Percentiles rank a stretch among this genome's conserved stretches.
Conservation (phyloP, 2,113 vertebrate genomes). For the Larimichthys polyactis region DNA sequence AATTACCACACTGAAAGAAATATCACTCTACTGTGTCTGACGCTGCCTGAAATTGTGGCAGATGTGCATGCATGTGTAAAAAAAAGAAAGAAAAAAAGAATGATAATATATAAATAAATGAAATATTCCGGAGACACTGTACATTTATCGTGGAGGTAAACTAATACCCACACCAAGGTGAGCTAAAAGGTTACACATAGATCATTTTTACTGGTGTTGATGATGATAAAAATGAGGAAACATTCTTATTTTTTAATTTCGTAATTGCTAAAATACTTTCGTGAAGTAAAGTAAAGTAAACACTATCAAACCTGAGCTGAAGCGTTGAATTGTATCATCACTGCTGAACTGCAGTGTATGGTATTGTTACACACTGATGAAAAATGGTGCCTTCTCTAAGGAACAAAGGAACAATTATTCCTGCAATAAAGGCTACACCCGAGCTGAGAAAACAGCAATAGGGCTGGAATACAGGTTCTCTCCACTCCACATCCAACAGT, state of each 20-base stretch:
- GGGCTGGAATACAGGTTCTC: constrained; percentile 15
- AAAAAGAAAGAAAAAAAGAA: not conserved
- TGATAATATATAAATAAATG: no score
- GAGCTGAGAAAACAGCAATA: constrained; percentile 64
- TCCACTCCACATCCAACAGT: constrained; percentile 26
- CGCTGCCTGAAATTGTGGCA: not conserved
- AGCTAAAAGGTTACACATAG: no score
- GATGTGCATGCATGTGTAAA: not conserved
- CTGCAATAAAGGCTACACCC: constrained; percentile 42
- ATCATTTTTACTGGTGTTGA: not conserved
- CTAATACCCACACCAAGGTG: no score
- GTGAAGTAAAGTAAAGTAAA: not conserved
- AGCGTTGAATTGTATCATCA: not conserved
- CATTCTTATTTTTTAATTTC: not conserved
- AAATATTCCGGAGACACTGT: no score
- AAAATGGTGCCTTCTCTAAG: constrained; percentile 51
- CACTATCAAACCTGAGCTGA: not conserved
- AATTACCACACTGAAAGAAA: not conserved
- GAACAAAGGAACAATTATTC: constrained; percentile 69
- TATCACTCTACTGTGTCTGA: not conserved
- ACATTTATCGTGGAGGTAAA: no score
- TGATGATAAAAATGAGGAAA: not conserved
- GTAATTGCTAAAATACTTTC: not conserved
- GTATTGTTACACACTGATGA: constrained; percentile 33
- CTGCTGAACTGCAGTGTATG: not conserved